Evolutionary conservation across 2,888 invertebrate genomes (phyloP).

Genomic region (Therioaphis trifolii): DNA sequence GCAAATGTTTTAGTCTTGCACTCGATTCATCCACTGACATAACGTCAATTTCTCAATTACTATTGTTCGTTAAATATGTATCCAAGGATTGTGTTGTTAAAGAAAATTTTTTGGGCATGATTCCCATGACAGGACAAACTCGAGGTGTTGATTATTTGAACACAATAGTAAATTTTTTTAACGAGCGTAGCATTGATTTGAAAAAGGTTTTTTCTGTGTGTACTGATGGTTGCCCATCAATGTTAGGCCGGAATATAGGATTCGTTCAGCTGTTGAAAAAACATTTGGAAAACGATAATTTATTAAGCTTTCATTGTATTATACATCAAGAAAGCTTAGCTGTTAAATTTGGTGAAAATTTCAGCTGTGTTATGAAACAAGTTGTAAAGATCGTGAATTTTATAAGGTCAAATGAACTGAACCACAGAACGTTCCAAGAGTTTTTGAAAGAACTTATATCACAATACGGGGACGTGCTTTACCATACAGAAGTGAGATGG

Average conservation of each 20-base stretch:
- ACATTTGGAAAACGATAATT: constrained; percentile 19
- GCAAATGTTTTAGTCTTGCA: constrained; percentile 37
- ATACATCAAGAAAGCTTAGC: constrained; percentile 24
- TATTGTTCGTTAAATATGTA: not conserved
- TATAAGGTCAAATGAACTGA: constrained; percentile 22
- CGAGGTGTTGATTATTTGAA: constrained; percentile 22
- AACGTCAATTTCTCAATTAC: constrained; percentile 15
- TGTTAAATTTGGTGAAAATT: constrained; percentile 32
- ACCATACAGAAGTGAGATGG: constrained; percentile 14
- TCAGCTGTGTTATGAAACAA: constrained; percentile 30
- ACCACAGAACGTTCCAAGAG: constrained; percentile 4
- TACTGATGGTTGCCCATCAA: constrained; percentile 29
- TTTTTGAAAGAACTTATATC: constrained; percentile 24
- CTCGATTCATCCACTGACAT: constrained; percentile 38
- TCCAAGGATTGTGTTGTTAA: constrained; percentile 17
- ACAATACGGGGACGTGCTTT: constrained; percentile 21
- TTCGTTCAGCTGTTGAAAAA: constrained; percentile 24
- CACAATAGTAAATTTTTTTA: constrained; percentile 19
- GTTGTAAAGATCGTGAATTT: constrained; percentile 5
- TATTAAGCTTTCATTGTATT: constrained; percentile 21
- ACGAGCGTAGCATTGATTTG: constrained; percentile 19
- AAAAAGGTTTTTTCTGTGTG: constrained; percentile 29
- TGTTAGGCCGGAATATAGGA: constrained; percentile 23
- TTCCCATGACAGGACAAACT: constrained; percentile 23
- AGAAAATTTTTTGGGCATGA: constrained; percentile 18